A percentile compares a stretch with the other conserved stretches of the same genome.
Evolutionary conservation across 1,140 invertebrate species (phyloP).

Genomic region (Megalonaias nervosa): DNA sequence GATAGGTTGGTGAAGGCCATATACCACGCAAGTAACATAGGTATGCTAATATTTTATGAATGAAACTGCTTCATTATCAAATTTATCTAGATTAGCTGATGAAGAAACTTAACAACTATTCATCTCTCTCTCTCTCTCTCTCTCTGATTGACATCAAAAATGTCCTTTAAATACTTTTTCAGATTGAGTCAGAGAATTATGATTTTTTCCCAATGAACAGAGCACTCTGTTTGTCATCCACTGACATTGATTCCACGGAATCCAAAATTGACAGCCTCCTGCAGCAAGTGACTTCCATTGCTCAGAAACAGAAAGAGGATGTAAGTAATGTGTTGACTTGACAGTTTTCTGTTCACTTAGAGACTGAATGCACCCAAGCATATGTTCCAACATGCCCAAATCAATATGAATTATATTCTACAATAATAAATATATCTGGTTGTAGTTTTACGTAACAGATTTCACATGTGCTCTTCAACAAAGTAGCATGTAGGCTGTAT

Average conservation of each 20-base stretch:
- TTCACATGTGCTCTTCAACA: background rate
- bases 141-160: too few species aligned
- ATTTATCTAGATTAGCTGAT: too few species aligned
- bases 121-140: too few species aligned
- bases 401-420: background rate
- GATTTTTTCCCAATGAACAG: constrained; percentile 71
- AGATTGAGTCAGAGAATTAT: constrained; percentile 67
- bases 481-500: too few species aligned
- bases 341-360: background rate
- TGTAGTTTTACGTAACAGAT: background rate
- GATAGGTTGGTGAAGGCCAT: too few species aligned
- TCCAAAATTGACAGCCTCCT: constrained; percentile 68
- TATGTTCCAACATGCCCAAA: background rate
- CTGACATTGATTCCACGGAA: constrained; percentile 67
- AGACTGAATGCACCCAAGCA: background rate
- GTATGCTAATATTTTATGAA: too few species aligned
- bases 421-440: background rate
- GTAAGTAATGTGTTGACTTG: constrained; percentile 39
- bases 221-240: constrained; percentile 64
- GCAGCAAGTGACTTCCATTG: constrained; percentile 62
- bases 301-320: constrained; percentile 67
- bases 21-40: too few species aligned
- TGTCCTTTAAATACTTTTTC: constrained; percentile 15
- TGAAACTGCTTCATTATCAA: too few species aligned
- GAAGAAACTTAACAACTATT: too few species aligned